phyloP scores from a whole-genome alignment of 2,797 vertebrate genomes.

The Balearica regulorum region DNA sequence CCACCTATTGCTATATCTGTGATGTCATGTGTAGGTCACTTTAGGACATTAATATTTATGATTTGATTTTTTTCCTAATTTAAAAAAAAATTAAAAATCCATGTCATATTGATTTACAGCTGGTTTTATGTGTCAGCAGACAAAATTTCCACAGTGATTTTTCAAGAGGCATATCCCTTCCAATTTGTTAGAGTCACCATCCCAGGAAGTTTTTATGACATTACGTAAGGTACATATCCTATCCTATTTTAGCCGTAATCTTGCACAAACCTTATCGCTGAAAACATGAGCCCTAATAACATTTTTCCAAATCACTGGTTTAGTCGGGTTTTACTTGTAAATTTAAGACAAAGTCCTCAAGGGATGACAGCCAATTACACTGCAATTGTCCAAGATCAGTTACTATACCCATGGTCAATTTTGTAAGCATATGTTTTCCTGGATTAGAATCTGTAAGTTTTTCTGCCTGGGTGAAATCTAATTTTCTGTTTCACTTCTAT shows the following conservation, averaged over 20 bases:
- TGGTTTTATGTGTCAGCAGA: neutral
- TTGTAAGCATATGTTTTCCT: conserved; percentile 6
- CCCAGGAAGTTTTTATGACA: neutral
- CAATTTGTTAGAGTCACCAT: neutral
- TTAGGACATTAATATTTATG: neutral
- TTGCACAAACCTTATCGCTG: neutral
- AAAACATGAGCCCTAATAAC: neutral
- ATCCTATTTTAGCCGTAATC: neutral
- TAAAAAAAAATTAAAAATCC: neutral
- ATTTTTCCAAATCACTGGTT: neutral
- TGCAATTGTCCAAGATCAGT: neutral
- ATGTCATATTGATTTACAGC: neutral
- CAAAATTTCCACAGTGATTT: neutral
- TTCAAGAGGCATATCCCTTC: neutral
- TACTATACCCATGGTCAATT: neutral
- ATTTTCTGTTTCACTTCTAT: neutral
- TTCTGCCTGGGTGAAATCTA: neutral
- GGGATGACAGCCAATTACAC: neutral
- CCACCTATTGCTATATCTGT: neutral
- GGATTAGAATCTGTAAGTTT: neutral
- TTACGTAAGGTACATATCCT: neutral
- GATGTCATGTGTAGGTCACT: neutral
- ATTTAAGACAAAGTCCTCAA: neutral
- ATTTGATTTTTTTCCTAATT: neutral
- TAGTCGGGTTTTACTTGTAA: neutral